These are phyloP conservation scores for Loriculus beryllinus DNA, from an alignment of 2,797 vertebrate species.

Conservation along the genomic window DNA sequence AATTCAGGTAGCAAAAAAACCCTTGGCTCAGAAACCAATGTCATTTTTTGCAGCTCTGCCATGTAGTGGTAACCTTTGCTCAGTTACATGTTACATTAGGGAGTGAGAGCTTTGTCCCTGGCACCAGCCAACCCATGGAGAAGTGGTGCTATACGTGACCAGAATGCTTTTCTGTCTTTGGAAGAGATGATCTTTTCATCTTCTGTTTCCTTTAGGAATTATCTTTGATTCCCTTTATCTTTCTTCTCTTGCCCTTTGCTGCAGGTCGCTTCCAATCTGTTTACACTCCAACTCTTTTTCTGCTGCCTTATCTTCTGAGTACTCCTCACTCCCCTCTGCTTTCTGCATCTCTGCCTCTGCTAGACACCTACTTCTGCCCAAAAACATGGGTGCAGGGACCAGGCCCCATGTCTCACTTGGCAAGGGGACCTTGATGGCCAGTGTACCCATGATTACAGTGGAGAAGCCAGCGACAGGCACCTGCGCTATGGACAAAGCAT, in stretches of 20 bases:
- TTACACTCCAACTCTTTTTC: background rate
- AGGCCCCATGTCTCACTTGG: background rate
- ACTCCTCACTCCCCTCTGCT: background rate
- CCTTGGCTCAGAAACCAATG: constrained; percentile 9
- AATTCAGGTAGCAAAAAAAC: background rate
- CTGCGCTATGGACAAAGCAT: background rate
- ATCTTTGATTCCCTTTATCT: background rate
- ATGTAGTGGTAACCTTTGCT: background rate
- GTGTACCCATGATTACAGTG: background rate
- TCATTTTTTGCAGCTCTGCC: background rate
- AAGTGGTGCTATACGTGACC: background rate
- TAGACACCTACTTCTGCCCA: background rate
- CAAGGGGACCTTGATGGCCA: background rate
- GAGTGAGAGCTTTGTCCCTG: background rate
- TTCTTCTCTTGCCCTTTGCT: constrained; percentile 5
- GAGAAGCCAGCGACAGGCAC: background rate
- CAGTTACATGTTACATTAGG: background rate
- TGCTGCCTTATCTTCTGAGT: background rate
- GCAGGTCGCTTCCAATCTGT: background rate
- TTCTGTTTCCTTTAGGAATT: background rate
- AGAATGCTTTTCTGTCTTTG: background rate
- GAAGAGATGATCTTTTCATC: constrained; percentile 3
- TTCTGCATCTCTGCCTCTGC: background rate
- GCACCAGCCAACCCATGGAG: background rate
- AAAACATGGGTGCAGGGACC: background rate